Evolutionary conservation across 2,113 vertebrate genomes (phyloP), one percentile per base, ranked within the genome.

Genomic region (Acrocephalus kingi): DNA sequence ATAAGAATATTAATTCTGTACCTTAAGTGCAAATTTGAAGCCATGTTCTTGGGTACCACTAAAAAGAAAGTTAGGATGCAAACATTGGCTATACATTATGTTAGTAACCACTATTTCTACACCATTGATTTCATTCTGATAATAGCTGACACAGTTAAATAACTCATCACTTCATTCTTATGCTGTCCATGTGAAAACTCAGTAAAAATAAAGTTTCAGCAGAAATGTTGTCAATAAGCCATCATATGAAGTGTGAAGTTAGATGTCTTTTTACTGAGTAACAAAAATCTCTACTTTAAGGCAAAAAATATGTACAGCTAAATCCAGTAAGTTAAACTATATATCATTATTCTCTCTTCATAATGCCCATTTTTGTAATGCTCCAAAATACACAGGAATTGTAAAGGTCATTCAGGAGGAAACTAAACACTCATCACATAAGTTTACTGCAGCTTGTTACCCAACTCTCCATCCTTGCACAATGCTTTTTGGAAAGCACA

Each of bases 391-490:
- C 15, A 67, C 33, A 86, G 46, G 39, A 90, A n/a, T 43, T 66
- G 20, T 64, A 85, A 80, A 63, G 56, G 67, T 83, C 27, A 72
- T 68, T 81, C 37, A 89, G 62, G 6, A 76, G 28, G 51, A 77
- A 96, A 64, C 10, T 20, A 52, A 93, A 68, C 24, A 56, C 27
- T 24, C 41, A 25, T 24, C 48, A 68, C 19, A 0, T 49, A 83
- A 63, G 13, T 75, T 92, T 93, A 63, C 21, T 83, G n/a, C 21
- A 72, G 27, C 71, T 95, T 75, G 11, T 94, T 82, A 91, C 48
- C 31, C 33, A 80, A 51, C 33, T 67, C 12, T 55, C 22, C 71
- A 52, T 51, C 81, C 24, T 71, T 64, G 37, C 28, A 56, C 43
- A 77, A 80, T 12, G 13, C 21, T 76, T 93, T 91, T 72, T 67